Base-by-base conservation (phyloP, 30 jellyfish, hydroid and myxozoan genomes). In the Cassiopea andromeda region DNA sequence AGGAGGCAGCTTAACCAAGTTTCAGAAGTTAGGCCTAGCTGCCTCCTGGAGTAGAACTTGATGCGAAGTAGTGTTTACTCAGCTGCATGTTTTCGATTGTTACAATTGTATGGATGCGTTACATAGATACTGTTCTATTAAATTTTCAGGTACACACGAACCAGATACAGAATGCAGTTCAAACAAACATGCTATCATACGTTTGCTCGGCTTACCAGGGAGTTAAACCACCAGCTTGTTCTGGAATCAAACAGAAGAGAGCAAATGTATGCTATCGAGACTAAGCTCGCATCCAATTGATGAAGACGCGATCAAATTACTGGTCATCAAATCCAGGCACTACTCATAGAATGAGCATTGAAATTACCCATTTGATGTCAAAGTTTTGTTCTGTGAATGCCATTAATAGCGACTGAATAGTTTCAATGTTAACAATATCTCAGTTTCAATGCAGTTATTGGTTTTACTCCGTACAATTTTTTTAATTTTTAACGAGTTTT, bases 221-320 rank as follows among this genome's bases (percentile, higher is more conserved):
- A 47, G 81, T 91, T 44, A 93, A 93, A 67, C 98, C 98, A 15
- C 91, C 98, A 19, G 94, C 94, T 5, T 93, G 98, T 82, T 4
- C 59, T 17, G 44, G 59, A 19, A 13, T 72, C 12, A 88, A 83
- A 18, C 19, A 48, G 12, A 49, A 49, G 54, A 64, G 78, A 15
- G 1, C 78, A 80, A 75, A 88, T 43, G 91, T 79, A 68, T 88
- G 96, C 72, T 80, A 88, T 85, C 69, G 60, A 66, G 91, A 80
- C 87, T 88, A 57, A 81, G 9, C 9, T 50, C 9, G 64, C 9
- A 50, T 50, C 9, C 64, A 50, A 50, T 50, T 50, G 64, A 50
- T 50, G 64, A 9, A 50, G 64, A 2, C 64, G n/a, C 9, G 64
- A 50, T 50, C 9, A 9, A 50, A 50, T 50, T 5, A 50, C 9